phyloP scores from a whole-genome alignment of 2,797 vertebrate genomes.

The Esox masquinongy region DNA sequence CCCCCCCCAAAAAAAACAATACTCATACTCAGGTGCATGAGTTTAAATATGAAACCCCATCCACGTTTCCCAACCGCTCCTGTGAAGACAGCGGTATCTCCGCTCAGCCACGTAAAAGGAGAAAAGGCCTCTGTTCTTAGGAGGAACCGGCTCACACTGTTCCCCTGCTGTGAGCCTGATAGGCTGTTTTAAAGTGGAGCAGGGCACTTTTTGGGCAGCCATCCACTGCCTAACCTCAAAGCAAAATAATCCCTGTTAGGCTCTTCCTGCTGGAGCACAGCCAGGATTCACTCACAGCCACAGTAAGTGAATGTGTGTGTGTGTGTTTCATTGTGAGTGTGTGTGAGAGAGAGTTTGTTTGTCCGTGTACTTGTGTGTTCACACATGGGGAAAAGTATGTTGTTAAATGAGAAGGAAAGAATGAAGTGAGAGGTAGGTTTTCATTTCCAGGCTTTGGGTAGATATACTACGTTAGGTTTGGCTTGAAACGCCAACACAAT shows the following conservation, averaged over 20 bases:
- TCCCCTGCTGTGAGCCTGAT: not conserved
- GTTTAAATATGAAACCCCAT: not conserved
- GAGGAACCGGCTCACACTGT: conserved; percentile 3
- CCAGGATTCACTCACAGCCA: conserved; percentile 5
- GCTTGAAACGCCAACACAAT: not conserved
- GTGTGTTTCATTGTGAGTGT: not conserved
- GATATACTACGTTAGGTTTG: not conserved
- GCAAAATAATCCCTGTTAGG: conserved; percentile 22
- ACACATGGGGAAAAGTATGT: not conserved
- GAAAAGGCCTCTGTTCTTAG: conserved; percentile 14
- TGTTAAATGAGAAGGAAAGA: not conserved
- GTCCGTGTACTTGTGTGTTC: not conserved
- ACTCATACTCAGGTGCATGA: not conserved
- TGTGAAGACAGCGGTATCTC: conserved; percentile 16
- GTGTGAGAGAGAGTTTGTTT: not conserved
- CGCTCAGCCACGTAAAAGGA: conserved; percentile 23
- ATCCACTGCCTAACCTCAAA: conserved; percentile 43
- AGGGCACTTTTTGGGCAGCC: conserved; percentile 20
- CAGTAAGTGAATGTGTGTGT: conserved; percentile 5
- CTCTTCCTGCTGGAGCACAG: conserved; percentile 18
- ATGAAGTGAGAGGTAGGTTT: not conserved
- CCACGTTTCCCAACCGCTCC: not conserved
- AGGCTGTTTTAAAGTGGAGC: conserved; percentile 21
- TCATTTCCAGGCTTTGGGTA: not conserved
- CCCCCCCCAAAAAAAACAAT: not conserved